Evolutionary conservation across 2,113 vertebrate species (phyloP).

Genomic region (Melanerpes formicivorus): DNA sequence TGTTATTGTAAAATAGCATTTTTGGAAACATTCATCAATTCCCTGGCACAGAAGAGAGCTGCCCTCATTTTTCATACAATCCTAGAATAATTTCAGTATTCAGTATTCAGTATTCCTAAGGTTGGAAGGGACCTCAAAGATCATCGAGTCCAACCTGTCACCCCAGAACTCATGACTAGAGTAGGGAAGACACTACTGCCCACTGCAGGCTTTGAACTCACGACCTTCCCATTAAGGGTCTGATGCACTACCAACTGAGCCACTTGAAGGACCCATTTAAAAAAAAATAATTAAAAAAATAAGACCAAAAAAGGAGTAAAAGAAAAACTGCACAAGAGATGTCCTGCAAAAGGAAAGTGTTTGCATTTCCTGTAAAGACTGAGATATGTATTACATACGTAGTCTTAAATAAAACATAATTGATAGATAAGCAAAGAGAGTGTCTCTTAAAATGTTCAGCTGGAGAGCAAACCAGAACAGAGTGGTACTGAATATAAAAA

Average conservation of each 20-base stretch:
- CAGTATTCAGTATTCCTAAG: too few species aligned
- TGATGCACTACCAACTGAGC: too few species aligned
- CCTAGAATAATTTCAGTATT: background rate
- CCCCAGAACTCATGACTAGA: too few species aligned
- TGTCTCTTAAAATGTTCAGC: background rate
- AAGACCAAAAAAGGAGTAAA: background rate
- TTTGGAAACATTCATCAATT: conserved; percentile 7
- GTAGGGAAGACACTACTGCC: too few species aligned
- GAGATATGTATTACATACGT: background rate
- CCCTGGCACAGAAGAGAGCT: background rate
- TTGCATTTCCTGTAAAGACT: background rate
- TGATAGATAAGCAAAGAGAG: background rate
- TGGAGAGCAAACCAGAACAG: background rate
- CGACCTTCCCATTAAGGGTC: too few species aligned
- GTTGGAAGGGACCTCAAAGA: too few species aligned
- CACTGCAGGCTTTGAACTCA: too few species aligned
- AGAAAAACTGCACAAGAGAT: background rate
- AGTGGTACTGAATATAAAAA: background rate
- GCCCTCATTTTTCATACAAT: background rate
- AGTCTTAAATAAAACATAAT: background rate
- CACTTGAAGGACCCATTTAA: too few species aligned
- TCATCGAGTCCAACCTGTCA: too few species aligned
- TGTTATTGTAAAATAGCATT: conserved; percentile 7
- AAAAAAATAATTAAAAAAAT: background rate
- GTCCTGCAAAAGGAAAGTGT: background rate